Evolutionary conservation across 2,888 invertebrate genomes (phyloP).

Genomic region (Leptothorax acervorum): DNA sequence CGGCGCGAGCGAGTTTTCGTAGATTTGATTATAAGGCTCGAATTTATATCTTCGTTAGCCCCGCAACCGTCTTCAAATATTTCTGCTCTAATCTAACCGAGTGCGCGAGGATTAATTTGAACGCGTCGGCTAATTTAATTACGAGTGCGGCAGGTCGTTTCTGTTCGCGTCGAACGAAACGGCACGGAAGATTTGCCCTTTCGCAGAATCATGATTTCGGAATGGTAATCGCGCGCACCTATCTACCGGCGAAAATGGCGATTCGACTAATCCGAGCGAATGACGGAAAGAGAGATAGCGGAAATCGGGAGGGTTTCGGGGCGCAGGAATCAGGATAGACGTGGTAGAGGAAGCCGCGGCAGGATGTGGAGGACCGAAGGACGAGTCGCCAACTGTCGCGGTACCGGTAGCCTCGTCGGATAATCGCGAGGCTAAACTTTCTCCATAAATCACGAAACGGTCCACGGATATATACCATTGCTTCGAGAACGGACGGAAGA

Average conservation of each 20-base stretch:
- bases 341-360: conserved; percentile 43
- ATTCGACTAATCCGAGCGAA: conserved; percentile 72
- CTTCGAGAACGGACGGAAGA: conserved; percentile 62
- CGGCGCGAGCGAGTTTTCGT: neutral
- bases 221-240: conserved; percentile 38
- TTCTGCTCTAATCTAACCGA: conserved; percentile 22
- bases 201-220: conserved; percentile 42
- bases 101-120: conserved; percentile 22
- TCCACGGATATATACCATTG: conserved; percentile 64
- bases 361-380: conserved; percentile 50
- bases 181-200: conserved; percentile 33
- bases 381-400: conserved; percentile 72
- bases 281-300: conserved; percentile 73
- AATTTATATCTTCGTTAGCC: conserved; percentile 22
- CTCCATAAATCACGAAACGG: conserved; percentile 80
- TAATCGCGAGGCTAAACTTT: conserved; percentile 80
- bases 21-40: neutral
- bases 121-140: conserved; percentile 38
- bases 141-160: conserved; percentile 22
- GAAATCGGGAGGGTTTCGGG: conserved; percentile 27
- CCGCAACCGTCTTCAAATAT: conserved; percentile 1
- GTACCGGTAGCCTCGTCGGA: conserved; percentile 60
- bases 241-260: conserved; percentile 40
- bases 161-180: conserved; percentile 40
- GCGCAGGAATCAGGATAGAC: conserved; percentile 16